Base-by-base conservation (phyloP, 2,888 invertebrate genomes). In the Drosophila atripex region DNA sequence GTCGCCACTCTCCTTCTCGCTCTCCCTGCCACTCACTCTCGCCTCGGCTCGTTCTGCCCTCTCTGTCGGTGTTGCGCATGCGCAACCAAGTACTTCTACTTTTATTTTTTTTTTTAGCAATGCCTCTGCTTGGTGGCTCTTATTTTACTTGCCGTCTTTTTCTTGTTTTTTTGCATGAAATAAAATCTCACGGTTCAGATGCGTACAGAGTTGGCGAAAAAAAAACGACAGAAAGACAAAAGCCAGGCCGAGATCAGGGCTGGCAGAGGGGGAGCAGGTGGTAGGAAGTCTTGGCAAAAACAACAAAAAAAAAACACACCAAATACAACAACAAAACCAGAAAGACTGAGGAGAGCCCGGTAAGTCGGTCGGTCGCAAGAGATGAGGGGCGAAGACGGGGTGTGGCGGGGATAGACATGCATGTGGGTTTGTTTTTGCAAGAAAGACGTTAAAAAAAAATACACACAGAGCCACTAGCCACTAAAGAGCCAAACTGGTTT, bases 111-210 rank as follows among this genome's bases (percentile, higher is more conserved):
- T 83, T 85, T 58, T 76, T 28, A 28, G 64, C 28, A 18, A 43
- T 21, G 11, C 43, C 43, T 28, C 61, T 39, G 51, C 50, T 43
- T 52, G 43, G 43, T 45, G 52, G 51, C 56, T 57, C 51, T 49
- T 63, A 11, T 41, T 39, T 16, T 18, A 2, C 18, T 18, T 18
- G 18, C 18, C 18, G 18, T 14, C 23, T 23, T 46, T 46, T 16
- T 32, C 18, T 21, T 30, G 25, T 14, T 52, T 63, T 65, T 63
- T 63, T 83, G 83, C 84, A 88, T 84, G 84, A 88, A 84, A 84
- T 80, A 84, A 88, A 84, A 86, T 84, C 84, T 84, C 84, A 84
- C 84, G 84, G 88, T 84, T 84, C 88, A 83, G 86, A 88, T 84
- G 88, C 88, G 84, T 84, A 88, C 65, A 69, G 65, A 83, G 88